Evolutionary conservation across 2,888 invertebrate species (phyloP), one percentile per base, ranked within the genome.

Genomic region (Coleophora flavipennella): DNA sequence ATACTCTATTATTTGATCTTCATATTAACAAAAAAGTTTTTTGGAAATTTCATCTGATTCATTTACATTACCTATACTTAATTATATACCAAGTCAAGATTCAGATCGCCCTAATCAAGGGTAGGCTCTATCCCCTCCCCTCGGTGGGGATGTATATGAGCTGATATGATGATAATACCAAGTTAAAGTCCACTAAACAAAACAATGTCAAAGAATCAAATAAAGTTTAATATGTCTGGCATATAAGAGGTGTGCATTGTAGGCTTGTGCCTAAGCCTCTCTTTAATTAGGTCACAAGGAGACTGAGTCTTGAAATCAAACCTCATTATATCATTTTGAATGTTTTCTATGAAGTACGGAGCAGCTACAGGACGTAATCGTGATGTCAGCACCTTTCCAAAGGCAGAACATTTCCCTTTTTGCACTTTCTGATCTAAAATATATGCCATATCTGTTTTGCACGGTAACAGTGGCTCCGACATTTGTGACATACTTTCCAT

Each of bases 281-380:
- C 72, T 41, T 67, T 69, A 12, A 67, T 66, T 12, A 70, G 41
- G 46, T 81, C 80, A 53, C 76, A 77, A 0, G 81, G 80, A 8
- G 78, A 79, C 31, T 66, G 67, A 6, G 72, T 71, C 8, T 55
- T 57, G 31, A 81, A 81, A 42, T 74, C 67, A 60, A 81, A 80
- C 13, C 55, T 48, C 0, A 49, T 43, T 14, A 79, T 59, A n/a
- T 51, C 52, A 6, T 51, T 44, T 2, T 55, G 33, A 1, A 67
- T 40, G 3, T 58, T 56, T 29, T 60, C 56, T 31, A 44, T 58
- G 1, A 77, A 45, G 41, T 80, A 80, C 0, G 75, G 75, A 6
- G 66, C 70, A 2, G 78, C 67, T 3, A 71, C 65, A 1, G 70
- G 70, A 33, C 46, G 54, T 13, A 71, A 37, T 7, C 70, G 57